A percentile compares a stretch with the other conserved stretches of the same genome.
Conservation (phyloP, 1,140 invertebrate species). For the Stratiolaelaps scimitus region DNA sequence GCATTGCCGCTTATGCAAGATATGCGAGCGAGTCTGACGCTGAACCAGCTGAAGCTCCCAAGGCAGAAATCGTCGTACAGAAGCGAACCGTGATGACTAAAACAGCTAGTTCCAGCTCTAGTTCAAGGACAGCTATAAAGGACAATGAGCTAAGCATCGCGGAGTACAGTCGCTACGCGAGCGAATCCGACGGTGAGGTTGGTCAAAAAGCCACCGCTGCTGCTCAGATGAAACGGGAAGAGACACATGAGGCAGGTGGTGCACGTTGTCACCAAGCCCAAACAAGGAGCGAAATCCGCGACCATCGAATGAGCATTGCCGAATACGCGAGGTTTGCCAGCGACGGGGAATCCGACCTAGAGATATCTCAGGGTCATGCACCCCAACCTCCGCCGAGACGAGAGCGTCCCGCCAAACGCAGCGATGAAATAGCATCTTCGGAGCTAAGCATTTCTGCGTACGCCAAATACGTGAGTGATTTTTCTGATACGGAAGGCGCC, state of each 20-base stretch:
- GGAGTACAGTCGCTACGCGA: slow-evolving; percentile 3
- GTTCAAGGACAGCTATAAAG: not conserved
- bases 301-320: slow-evolving; percentile 18
- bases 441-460: slow-evolving; percentile 11
- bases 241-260: not conserved
- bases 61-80: too few species aligned
- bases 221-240: not conserved
- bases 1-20: too few species aligned
- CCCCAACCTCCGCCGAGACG: too few species aligned
- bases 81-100: too few species aligned
- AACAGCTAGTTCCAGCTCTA: too few species aligned
- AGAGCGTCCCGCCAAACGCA: too few species aligned
- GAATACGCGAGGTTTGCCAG: slow-evolving; percentile 12
- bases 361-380: too few species aligned
- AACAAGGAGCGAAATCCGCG: not conserved
- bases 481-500: not conserved
- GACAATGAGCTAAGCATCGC: not conserved
- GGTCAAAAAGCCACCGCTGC: too few species aligned
- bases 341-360: not conserved
- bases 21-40: too few species aligned
- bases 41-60: too few species aligned
- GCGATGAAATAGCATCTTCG: too few species aligned
- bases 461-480: not conserved
- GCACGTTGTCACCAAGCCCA: not conserved
- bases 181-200: not conserved